A percentile compares a stretch with the other conserved stretches of the same genome.
Evolutionary conservation across 2,113 vertebrate species (phyloP).

Genomic region (Aythya baeri): DNA sequence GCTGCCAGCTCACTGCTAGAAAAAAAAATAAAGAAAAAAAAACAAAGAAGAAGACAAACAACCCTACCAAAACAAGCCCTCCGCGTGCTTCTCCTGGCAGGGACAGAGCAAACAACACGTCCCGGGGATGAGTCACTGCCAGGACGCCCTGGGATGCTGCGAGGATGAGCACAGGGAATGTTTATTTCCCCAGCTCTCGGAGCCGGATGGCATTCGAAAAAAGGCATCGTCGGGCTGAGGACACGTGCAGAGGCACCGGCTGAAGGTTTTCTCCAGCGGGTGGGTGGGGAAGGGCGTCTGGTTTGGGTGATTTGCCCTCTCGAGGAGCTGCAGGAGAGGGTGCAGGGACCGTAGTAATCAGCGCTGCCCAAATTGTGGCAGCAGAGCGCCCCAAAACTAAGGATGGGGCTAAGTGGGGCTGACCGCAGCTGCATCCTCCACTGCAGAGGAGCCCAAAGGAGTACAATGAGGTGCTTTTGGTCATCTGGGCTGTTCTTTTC

Average conservation of each 20-base stretch:
- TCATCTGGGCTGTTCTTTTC: background rate
- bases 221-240: conserved; percentile 4
- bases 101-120: conserved; percentile 6
- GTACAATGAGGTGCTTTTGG: background rate
- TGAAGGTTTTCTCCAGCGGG: background rate
- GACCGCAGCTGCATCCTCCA: background rate
- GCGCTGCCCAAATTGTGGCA: background rate
- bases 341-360: background rate
- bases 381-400: background rate
- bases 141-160: background rate
- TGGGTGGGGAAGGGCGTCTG: background rate
- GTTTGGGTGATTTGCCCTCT: background rate
- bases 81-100: background rate
- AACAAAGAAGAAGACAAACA: background rate
- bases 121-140: conserved; percentile 10
- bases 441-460: background rate
- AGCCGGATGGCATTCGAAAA: conserved; percentile 5
- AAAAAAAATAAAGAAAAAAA: background rate
- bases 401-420: background rate
- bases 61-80: conserved; percentile 22
- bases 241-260: fast-evolving
- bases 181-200: background rate
- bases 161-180: background rate
- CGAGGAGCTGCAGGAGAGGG: background rate
- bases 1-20: background rate